A percentile compares a stretch with the other conserved stretches of the same genome.
phyloP scores from a whole-genome alignment of 2,113 vertebrate genomes.

The Stictonetta naevosa region DNA sequence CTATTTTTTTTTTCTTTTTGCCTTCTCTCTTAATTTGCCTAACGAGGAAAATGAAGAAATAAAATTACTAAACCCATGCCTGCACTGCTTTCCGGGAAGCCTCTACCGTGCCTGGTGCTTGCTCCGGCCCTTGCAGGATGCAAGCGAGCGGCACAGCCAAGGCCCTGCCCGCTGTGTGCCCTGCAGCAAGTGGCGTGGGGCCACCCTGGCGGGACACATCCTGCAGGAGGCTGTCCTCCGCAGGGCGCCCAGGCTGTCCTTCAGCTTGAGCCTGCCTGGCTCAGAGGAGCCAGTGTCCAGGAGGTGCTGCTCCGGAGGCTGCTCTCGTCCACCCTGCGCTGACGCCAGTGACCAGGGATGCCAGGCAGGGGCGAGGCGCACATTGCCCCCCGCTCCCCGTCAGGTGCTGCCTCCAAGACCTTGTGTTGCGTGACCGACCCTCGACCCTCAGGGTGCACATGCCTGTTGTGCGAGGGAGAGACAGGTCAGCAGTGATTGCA shows the following conservation, averaged over 20 bases:
- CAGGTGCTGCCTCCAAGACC: neutral
- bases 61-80: neutral
- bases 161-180: no score
- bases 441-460: accelerated
- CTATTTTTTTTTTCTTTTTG: conserved; percentile 15
- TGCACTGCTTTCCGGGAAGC: neutral
- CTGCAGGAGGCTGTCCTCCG: no score
- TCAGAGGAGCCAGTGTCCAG: neutral
- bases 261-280: no score
- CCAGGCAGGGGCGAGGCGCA: accelerated
- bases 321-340: accelerated
- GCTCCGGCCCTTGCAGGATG: no score
- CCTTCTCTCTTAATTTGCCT: conserved; percentile 22
- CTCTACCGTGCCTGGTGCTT: no score
- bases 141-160: neutral
- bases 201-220: no score
- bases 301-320: accelerated
- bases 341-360: accelerated
- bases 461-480: accelerated
- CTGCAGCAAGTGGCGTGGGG: no score
- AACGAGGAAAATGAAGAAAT: conserved; percentile 14
- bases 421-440: accelerated
- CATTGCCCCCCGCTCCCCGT: no score
- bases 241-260: no score
- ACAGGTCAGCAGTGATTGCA: accelerated